Evolutionary conservation across 2,888 invertebrate species (phyloP).

Genomic region (Phrixothrix hirtus): DNA sequence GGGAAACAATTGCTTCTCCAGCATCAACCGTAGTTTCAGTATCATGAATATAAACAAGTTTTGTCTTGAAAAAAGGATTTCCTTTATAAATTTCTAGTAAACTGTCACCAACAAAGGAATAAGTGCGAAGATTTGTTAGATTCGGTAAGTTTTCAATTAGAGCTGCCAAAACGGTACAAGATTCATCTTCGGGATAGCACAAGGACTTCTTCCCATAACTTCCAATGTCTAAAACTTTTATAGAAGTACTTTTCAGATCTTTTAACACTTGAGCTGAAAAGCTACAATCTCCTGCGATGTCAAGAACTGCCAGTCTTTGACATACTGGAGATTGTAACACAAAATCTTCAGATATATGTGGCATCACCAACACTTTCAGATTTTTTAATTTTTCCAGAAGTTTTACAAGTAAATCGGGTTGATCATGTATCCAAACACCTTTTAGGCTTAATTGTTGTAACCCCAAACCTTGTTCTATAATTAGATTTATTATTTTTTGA

Average conservation of each 20-base stretch:
- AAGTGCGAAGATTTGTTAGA: conserved; percentile 66
- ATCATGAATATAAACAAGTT: conserved; percentile 69
- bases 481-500: conserved; percentile 68
- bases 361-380: conserved; percentile 66
- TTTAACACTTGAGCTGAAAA: conserved; percentile 69
- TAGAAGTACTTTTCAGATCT: conserved; percentile 60
- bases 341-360: conserved; percentile 72
- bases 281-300: conserved; percentile 72
- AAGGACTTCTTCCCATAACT: conserved; percentile 71
- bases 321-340: conserved; percentile 64
- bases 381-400: conserved; percentile 64
- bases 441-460: conserved; percentile 68
- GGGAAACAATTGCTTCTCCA: conserved; percentile 62
- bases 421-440: conserved; percentile 74
- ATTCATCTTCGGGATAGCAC: conserved; percentile 56
- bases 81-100: conserved; percentile 62
- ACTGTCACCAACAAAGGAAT: conserved; percentile 69
- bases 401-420: conserved; percentile 65
- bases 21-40: conserved; percentile 64
- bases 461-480: conserved; percentile 66
- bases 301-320: conserved; percentile 63
- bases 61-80: conserved; percentile 63
- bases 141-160: conserved; percentile 67
- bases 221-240: conserved; percentile 69
- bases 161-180: conserved; percentile 62